These are phyloP conservation scores for Pelodytes ibericus DNA, from an alignment of 2,797 vertebrate genomes.

Conservation along the genomic window DNA sequence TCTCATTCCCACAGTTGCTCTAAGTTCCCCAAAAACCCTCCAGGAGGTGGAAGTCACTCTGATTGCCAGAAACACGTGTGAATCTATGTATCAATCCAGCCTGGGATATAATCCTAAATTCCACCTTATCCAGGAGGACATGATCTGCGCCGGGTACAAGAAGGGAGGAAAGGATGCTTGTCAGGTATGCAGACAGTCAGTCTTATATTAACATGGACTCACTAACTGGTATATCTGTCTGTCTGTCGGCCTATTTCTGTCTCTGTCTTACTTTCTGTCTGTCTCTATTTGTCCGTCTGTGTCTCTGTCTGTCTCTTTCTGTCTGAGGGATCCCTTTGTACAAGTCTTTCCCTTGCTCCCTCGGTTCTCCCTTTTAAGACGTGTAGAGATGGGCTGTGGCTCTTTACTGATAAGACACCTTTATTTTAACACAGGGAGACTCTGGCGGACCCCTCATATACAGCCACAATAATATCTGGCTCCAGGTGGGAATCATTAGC, in stretches of 20 bases:
- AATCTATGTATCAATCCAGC: constrained; percentile 69
- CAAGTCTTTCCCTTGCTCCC: too few relatives aligned
- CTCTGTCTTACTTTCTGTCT: neutral
- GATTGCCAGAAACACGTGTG: constrained; percentile 73
- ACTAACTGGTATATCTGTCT: neutral
- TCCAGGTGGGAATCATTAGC: constrained; percentile 76
- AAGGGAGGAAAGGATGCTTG: constrained; percentile 78
- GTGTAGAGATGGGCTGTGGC: neutral
- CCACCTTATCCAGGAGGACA: constrained; percentile 72
- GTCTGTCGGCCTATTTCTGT: neutral
- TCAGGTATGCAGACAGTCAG: constrained; percentile 67
- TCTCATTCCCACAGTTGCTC: constrained; percentile 62
- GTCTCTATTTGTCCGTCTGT: neutral
- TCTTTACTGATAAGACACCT: neutral
- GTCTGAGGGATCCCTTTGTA: neutral
- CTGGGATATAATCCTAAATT: constrained; percentile 36
- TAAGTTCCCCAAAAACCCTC: constrained; percentile 61
- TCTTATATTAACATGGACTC: too few relatives aligned
- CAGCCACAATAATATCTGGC: constrained; percentile 62
- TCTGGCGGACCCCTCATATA: constrained; percentile 82
- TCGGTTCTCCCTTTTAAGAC: neutral
- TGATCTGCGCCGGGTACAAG: constrained; percentile 81
- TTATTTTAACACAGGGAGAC: constrained; percentile 72
- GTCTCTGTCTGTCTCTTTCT: neutral
- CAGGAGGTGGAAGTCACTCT: constrained; percentile 78